phyloP scores from a whole-genome alignment of 2,113 vertebrate genomes.

The Neolamprologus toae region DNA sequence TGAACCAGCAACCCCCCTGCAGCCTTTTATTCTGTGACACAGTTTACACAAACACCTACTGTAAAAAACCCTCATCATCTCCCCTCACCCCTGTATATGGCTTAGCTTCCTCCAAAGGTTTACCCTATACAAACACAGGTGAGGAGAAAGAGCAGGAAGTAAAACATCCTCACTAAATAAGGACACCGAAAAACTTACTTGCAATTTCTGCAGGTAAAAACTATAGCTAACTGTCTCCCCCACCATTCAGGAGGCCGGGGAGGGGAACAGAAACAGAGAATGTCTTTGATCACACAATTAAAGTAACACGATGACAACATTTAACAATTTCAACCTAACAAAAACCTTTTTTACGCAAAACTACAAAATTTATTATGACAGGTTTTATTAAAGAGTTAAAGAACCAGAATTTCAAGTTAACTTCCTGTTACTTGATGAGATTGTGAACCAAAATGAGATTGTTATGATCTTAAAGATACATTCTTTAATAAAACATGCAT shows the following conservation, averaged over 20 bases:
- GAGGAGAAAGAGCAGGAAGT: background rate
- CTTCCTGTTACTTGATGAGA: background rate
- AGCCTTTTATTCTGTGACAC: background rate
- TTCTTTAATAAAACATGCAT: background rate
- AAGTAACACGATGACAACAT: background rate
- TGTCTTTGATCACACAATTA: background rate
- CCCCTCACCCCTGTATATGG: background rate
- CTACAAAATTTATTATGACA: background rate
- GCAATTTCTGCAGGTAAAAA: rapidly evolving
- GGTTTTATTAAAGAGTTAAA: background rate
- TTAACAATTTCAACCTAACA: background rate
- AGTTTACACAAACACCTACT: background rate
- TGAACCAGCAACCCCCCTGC: background rate
- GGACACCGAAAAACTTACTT: rapidly evolving
- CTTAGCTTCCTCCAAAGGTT: background rate
- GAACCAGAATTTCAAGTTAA: background rate
- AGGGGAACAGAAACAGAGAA: background rate
- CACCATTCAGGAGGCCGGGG: background rate
- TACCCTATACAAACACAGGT: background rate
- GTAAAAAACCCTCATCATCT: background rate
- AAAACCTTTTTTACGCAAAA: background rate
- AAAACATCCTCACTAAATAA: background rate
- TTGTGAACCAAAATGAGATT: rapidly evolving
- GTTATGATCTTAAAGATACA: background rate
- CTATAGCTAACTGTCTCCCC: rapidly evolving